Percentiles rank a stretch among this genome's conserved stretches.
phyloP scores from a whole-genome alignment of 2,888 invertebrate species.

The Drosophila mimetica region DNA sequence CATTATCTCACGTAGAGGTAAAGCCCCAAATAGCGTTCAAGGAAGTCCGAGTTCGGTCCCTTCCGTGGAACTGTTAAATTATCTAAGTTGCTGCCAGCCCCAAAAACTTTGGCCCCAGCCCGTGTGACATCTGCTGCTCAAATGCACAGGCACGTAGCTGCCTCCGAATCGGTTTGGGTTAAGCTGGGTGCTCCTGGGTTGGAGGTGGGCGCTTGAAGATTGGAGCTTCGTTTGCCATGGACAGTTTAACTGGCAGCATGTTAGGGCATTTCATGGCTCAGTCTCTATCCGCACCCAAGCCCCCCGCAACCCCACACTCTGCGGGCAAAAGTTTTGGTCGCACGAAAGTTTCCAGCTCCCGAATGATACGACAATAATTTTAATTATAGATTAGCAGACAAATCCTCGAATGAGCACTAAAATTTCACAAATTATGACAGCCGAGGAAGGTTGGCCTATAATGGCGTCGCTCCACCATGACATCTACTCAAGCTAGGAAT shows the following conservation, averaged over 20 bases:
- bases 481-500: no score
- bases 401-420: conserved; percentile 57
- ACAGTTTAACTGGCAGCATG: conserved; percentile 70
- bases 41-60: conserved; percentile 9
- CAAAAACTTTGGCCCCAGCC: conserved; percentile 68
- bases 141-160: conserved; percentile 73
- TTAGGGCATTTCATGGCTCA: conserved; percentile 54
- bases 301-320: background rate
- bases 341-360: conserved; percentile 56
- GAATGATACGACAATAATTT: conserved; percentile 71
- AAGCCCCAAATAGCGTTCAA: conserved; percentile 39
- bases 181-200: conserved; percentile 4
- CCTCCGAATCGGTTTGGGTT: conserved; percentile 30
- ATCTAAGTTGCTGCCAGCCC: conserved; percentile 62
- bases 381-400: conserved; percentile 69
- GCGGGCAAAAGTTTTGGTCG: conserved; percentile 29
- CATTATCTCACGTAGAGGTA: conserved; percentile 75
- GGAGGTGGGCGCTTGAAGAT: background rate
- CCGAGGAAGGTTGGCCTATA: background rate
- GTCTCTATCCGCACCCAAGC: conserved; percentile 21
- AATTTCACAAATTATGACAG: conserved; percentile 46
- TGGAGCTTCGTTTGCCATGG: conserved; percentile 32
- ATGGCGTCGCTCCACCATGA: no score
- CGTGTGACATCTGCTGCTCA: conserved; percentile 74
- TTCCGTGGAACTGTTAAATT: conserved; percentile 63